Base-by-base conservation (phyloP, 2,888 invertebrate species). In the Hedychridium roseum region DNA sequence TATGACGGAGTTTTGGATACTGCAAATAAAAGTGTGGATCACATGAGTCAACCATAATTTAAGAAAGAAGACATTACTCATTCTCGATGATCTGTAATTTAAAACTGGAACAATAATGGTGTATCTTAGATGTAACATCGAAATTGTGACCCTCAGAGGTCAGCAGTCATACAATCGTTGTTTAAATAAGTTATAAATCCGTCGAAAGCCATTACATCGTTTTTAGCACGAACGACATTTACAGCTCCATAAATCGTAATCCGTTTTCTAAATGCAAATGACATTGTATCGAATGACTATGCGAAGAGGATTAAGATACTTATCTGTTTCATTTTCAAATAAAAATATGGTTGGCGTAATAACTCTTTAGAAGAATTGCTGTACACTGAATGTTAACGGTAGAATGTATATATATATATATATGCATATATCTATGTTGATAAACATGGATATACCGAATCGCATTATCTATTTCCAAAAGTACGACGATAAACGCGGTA, bases 221-320 rank as follows among this genome's bases (percentile, higher is more conserved):
- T 44, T 50, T 31, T 52, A 34, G 21, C 42, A 44, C 48, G 53
- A 57, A 23, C 35, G 49, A 54, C 63, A 62, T 63, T 62, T 63
- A 63, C 61, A 64, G 27, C 36, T 51, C 27, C 37, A 34, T 43
- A 44, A 46, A 41, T 34, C 46, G 40, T 54, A 60, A 50, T 43
- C 54, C 44, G 41, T 60, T 42, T 43, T 54, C 52, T 59, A 64
- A 64, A 61, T 64, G 63, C 64, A 61, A 61, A 56, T 56, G 42
- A 43, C 42, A 49, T 54, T 37, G 34, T 48, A 49, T 27, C 50
- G 50, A 44, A 54, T 31, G 49, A 42, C 50, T 60, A 57, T 59
- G 57, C 50, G 57, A 46, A 54, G 49, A 9, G 53, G 38, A 38
- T 38, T 23, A 5, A 23, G 9, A 23, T 31, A n/a, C 4, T 31